These are phyloP conservation scores for Euthynnus affinis DNA, from an alignment of 2,797 vertebrate species.

Conservation along the genomic window DNA sequence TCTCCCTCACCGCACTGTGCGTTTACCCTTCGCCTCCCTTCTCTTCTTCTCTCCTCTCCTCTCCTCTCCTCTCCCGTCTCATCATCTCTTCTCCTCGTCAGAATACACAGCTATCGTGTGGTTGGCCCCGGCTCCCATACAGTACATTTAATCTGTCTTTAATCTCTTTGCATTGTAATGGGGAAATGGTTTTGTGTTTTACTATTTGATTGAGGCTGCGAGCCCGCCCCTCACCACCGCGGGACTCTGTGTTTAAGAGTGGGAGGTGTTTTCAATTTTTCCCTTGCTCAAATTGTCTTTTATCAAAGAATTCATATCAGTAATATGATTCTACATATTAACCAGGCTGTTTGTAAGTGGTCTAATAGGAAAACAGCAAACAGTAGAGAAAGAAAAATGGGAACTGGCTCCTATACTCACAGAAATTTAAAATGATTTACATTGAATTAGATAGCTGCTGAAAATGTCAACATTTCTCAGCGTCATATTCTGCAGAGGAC, in stretches of 20 bases:
- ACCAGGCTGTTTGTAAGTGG: slow-evolving; percentile 69
- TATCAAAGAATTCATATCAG: slow-evolving; percentile 75
- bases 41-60: slow-evolving; percentile 44
- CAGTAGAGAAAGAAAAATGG: slow-evolving; percentile 38
- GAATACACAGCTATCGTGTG: slow-evolving; percentile 78
- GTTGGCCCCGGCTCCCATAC: slow-evolving; percentile 72
- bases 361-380: slow-evolving; percentile 55
- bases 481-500: slow-evolving; percentile 33
- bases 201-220: slow-evolving; percentile 82
- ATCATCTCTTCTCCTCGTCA: slow-evolving; percentile 63
- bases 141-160: slow-evolving; percentile 85
- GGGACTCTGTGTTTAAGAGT: slow-evolving; percentile 68
- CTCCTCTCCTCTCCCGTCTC: slow-evolving; percentile 64
- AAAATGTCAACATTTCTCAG: slow-evolving; percentile 44
- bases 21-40: slow-evolving; percentile 70
- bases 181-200: slow-evolving; percentile 89
- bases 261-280: slow-evolving; percentile 76
- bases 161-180: slow-evolving; percentile 88
- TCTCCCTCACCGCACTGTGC: slow-evolving; percentile 74
- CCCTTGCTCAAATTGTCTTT: slow-evolving; percentile 68
- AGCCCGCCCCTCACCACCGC: slow-evolving; percentile 69
- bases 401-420: slow-evolving; percentile 29
- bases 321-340: slow-evolving; percentile 73
- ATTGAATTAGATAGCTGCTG: slow-evolving; percentile 27
- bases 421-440: slow-evolving; percentile 16